Evolutionary conservation across 2,888 invertebrate genomes (phyloP).

Genomic region (Ennomos quercinarius): DNA sequence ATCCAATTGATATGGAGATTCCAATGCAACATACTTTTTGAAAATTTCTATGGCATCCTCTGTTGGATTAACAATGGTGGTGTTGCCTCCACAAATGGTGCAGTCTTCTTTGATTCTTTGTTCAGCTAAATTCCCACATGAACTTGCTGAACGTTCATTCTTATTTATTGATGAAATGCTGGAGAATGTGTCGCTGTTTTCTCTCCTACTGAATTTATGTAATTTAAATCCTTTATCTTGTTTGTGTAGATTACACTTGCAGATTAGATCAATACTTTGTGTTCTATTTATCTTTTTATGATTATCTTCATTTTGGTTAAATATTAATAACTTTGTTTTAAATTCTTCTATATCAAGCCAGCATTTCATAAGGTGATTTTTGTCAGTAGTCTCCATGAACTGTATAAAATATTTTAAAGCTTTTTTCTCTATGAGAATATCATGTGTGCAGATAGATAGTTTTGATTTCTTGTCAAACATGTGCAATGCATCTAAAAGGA

Average conservation of each 20-base stretch:
- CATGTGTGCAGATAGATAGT: constrained; percentile 90
- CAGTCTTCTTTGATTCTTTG: constrained; percentile 27
- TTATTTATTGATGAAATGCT: constrained; percentile 48
- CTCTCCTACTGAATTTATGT: constrained; percentile 58
- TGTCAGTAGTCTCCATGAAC: constrained; percentile 92
- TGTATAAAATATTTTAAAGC: constrained; percentile 94
- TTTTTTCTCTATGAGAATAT: constrained; percentile 91
- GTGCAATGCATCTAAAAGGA: constrained; percentile 67
- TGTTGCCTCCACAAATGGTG: constrained; percentile 40
- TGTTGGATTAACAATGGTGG: constrained; percentile 58
- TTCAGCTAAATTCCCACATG: constrained; percentile 66
- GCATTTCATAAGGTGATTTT: constrained; percentile 88
- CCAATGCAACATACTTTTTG: constrained; percentile 91
- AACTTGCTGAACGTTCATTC: constrained; percentile 62
- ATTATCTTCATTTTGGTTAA: constrained; percentile 47
- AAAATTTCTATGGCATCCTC: constrained; percentile 90
- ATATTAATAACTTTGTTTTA: constrained; percentile 59
- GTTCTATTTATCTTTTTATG: constrained; percentile 63
- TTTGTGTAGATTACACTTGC: constrained; percentile 49
- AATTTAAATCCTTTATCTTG: constrained; percentile 48
- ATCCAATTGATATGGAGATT: constrained; percentile 86
- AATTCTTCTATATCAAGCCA: constrained; percentile 92
- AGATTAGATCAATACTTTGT: constrained; percentile 69
- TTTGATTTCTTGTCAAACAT: constrained; percentile 85
- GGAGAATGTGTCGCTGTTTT: constrained; percentile 47